phyloP scores from a whole-genome alignment of 1,140 invertebrate species.

The Amphibalanus amphitrite region DNA sequence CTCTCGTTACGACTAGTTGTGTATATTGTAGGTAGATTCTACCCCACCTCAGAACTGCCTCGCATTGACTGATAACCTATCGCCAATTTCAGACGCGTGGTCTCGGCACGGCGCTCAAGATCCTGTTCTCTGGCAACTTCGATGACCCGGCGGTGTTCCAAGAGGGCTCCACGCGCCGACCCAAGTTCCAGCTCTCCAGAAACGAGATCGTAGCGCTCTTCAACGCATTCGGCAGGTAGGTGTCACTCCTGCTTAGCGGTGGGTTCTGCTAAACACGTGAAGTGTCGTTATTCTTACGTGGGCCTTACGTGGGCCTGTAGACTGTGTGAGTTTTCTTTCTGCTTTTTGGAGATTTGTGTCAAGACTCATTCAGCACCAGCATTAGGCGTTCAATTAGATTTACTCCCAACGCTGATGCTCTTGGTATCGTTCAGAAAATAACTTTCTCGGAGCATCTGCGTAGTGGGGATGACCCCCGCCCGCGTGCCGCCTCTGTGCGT shows the following conservation, averaged over 20 bases:
- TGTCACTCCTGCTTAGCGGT: neutral
- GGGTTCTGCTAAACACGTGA: too few relatives aligned
- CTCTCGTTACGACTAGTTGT: neutral
- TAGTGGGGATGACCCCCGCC: too few relatives aligned
- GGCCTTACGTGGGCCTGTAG: too few relatives aligned
- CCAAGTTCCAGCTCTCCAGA: conserved; percentile 57
- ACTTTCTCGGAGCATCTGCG: too few relatives aligned
- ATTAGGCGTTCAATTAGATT: too few relatives aligned
- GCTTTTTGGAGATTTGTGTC: too few relatives aligned
- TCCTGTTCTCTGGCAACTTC: conserved; percentile 83
- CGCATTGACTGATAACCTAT: neutral
- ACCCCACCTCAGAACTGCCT: neutral
- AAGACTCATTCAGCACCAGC: too few relatives aligned
- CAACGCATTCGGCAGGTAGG: conserved; percentile 80
- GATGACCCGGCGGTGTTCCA: conserved; percentile 25
- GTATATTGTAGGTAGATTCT: neutral
- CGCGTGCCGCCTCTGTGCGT: too few relatives aligned
- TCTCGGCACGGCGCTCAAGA: conserved; percentile 92
- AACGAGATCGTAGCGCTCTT: conserved; percentile 91
- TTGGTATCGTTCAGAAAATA: too few relatives aligned
- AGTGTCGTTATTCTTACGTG: too few relatives aligned
- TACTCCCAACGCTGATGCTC: too few relatives aligned
- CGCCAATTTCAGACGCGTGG: conserved; percentile 55
- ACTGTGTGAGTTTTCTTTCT: too few relatives aligned
- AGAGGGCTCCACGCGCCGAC: conserved; percentile 14